Percentiles rank a stretch among this genome's conserved stretches.
Conservation (phyloP, 2,797 vertebrate genomes). For the Sciurus vulgaris region DNA sequence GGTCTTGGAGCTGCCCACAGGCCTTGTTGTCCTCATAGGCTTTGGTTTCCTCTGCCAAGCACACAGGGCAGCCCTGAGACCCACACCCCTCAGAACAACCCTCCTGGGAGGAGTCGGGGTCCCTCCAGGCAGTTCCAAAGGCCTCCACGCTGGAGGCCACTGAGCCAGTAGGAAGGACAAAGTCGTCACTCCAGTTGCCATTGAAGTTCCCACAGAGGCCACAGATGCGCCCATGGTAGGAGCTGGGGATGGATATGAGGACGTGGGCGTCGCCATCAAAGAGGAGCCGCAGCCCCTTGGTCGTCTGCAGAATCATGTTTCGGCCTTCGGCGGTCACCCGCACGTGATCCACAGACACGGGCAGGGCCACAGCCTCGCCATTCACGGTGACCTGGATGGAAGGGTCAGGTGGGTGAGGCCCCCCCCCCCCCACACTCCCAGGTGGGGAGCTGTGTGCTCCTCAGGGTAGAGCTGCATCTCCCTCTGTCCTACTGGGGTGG, state of each 20-base stretch:
- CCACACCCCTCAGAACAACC: conserved; percentile 72
- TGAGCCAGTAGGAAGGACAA: conserved; percentile 77
- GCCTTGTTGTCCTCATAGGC: neutral
- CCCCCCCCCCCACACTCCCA: neutral
- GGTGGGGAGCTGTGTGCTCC: rapidly evolving
- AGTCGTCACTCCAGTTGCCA: conserved; percentile 85
- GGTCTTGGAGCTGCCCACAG: conserved; percentile 67
- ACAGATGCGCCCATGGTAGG: conserved; percentile 81
- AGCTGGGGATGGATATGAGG: conserved; percentile 83
- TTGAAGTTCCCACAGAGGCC: conserved; percentile 89
- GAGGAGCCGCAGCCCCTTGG: conserved; percentile 84
- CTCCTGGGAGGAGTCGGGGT: neutral
- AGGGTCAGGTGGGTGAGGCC: neutral
- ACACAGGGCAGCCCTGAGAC: conserved; percentile 65
- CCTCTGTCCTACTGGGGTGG: neutral
- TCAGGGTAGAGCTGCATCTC: neutral
- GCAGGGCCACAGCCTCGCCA: conserved; percentile 68
- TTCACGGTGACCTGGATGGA: conserved; percentile 54
- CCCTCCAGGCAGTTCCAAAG: conserved; percentile 85
- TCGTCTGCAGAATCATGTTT: conserved; percentile 80
- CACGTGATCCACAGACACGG: neutral
- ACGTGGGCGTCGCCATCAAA: conserved; percentile 80
- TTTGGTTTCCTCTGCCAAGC: conserved; percentile 56
- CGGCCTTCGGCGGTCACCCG: conserved; percentile 68
- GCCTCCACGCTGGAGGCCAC: conserved; percentile 64